Base-by-base conservation (phyloP, 2,113 vertebrate genomes). In the Podarcis raffonei region DNA sequence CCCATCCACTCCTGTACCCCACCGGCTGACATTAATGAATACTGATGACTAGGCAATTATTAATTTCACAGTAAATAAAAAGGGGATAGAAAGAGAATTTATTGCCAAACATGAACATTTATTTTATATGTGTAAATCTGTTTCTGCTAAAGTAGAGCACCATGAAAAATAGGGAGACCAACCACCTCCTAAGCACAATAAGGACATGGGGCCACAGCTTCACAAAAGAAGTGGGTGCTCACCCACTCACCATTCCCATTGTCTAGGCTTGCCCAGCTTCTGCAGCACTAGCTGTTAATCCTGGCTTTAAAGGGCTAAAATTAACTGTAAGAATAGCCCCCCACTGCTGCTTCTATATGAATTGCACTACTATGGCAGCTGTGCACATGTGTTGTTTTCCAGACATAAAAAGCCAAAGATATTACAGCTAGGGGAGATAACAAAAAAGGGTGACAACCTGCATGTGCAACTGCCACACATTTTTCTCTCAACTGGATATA, bases 21-120 rank as follows among this genome's bases (percentile, higher is more conserved):
- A 94, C 25, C 91, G 85, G 72, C 92, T 96, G 0, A 91, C 91
- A 1, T 95, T 96, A 93, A 95, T 94, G 93, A 93, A 94, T 84
- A 37, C 81, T 0, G 90, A 95, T 88, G 85, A 86, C 90, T 96
- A 92, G 32, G 6, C 65, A 69, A 66, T 69, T 79, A 23, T 18
- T 85, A 81, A 79, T 65, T 20, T 1, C 57, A 20, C 65, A 93
- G 79, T 94, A 77, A 91, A 86, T 91, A 96, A 95, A 95, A 82
- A 92, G 42, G 25, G 27, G 59, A 22, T 15, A 35, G 27, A 84
- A n/a, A 80, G 82, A 84, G 25, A 32, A 57, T 76, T 42, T 65
- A 72, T 83, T 94, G 81, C 69, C 68, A 85, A 69, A 86, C 35
- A 42, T 53, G 65, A 82, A 76, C 30, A 69, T 23, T 20, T 23